Conservation (phyloP, 2,113 vertebrate species). For the Ochotona curzoniae region DNA sequence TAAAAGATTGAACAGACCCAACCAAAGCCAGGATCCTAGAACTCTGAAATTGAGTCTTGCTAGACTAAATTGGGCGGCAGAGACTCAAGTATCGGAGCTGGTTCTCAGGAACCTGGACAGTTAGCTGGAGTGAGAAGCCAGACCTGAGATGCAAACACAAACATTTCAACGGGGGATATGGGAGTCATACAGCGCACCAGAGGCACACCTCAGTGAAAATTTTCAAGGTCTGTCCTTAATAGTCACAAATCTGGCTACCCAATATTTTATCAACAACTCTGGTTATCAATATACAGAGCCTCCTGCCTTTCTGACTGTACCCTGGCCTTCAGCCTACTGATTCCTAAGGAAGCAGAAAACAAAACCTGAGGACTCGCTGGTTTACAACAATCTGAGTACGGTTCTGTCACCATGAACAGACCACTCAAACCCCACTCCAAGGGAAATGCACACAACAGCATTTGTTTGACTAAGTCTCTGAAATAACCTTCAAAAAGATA, state of each 20-base stretch:
- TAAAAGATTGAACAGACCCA: too few relatives aligned
- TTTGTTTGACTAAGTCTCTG: background rate
- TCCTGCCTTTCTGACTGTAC: background rate
- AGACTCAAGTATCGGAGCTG: too few relatives aligned
- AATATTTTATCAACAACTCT: background rate
- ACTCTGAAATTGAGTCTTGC: too few relatives aligned
- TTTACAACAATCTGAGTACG: background rate
- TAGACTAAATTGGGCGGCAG: too few relatives aligned
- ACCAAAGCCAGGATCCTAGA: too few relatives aligned
- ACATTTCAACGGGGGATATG: too few relatives aligned
- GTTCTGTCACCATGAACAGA: background rate
- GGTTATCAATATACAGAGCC: background rate
- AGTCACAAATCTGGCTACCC: background rate
- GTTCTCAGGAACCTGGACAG: too few relatives aligned
- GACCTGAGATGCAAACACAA: too few relatives aligned
- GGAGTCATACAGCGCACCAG: too few relatives aligned
- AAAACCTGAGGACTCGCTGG: background rate
- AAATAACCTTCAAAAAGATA: conserved; percentile 17
- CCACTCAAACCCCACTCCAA: background rate
- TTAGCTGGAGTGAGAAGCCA: too few relatives aligned
- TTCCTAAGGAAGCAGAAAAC: background rate
- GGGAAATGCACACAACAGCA: background rate
- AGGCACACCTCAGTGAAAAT: too few relatives aligned
- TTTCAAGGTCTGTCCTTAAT: background rate
- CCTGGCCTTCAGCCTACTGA: background rate